Percentiles rank a stretch among this genome's conserved stretches.
Evolutionary conservation across 2,797 vertebrate species (phyloP).

Genomic region (Tadarida brasiliensis): DNA sequence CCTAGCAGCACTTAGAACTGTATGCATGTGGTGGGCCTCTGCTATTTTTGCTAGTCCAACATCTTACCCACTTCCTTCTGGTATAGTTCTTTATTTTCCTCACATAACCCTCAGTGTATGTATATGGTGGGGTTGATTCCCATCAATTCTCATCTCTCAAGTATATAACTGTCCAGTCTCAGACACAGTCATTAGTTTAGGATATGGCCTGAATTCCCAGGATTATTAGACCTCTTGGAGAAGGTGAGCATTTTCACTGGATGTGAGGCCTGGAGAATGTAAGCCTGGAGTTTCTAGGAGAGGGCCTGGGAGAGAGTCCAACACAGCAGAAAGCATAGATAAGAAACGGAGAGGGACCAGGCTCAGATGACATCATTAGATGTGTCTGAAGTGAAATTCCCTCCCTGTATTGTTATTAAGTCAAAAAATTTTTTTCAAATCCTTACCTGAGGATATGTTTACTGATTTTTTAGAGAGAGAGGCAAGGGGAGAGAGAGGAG

Average conservation of each 20-base stretch:
- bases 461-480: too few relatives aligned
- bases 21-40: background rate
- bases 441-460: too few relatives aligned
- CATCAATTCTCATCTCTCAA: background rate
- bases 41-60: background rate
- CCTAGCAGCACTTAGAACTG: background rate
- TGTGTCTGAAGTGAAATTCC: background rate
- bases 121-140: background rate
- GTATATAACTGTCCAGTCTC: background rate
- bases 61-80: background rate
- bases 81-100: background rate
- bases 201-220: background rate
- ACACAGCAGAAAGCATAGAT: background rate
- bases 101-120: background rate
- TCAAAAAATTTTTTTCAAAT: background rate
- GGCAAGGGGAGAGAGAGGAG: too few relatives aligned
- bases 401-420: background rate
- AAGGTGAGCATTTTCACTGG: background rate
- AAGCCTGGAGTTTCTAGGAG: background rate
- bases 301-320: background rate
- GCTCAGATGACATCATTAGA: background rate
- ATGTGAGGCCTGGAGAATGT: background rate
- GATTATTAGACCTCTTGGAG: background rate
- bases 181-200: background rate
- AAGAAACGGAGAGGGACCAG: background rate